Conservation (phyloP, 2,113 vertebrate genomes). For the Crotalus tigris region DNA sequence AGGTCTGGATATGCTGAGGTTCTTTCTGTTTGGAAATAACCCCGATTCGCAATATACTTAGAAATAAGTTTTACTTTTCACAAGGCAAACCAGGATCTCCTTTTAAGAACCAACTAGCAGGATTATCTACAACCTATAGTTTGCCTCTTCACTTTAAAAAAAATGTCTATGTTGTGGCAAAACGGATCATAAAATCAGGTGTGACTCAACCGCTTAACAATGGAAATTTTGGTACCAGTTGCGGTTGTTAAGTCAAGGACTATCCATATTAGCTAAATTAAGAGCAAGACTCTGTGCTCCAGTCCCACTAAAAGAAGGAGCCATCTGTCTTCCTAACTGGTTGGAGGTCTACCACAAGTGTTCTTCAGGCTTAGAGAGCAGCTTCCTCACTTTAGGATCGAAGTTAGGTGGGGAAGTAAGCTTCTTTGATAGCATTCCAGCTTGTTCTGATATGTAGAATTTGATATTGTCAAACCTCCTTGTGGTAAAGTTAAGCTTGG, state of each 20-base stretch:
- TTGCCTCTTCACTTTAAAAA: not conserved
- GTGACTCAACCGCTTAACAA: not conserved
- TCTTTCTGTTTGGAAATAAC: not conserved
- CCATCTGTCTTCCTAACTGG: not conserved
- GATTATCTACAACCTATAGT: not conserved
- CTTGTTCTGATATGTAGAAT: not conserved
- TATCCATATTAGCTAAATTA: not conserved
- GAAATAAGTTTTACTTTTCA: not conserved
- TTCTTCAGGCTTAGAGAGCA: not conserved
- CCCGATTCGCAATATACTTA: conserved; percentile 1
- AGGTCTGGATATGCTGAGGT: conserved; percentile 5
- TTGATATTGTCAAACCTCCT: not conserved
- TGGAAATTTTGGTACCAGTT: not conserved
- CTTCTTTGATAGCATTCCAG: not conserved
- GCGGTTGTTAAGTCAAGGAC: not conserved
- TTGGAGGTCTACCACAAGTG: not conserved
- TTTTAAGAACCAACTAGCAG: not conserved
- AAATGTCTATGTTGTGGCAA: not conserved
- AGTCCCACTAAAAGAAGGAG: not conserved
- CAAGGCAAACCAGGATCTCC: not conserved
- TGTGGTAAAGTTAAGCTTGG: not conserved
- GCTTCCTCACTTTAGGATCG: not conserved
- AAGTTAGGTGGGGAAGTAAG: not conserved
- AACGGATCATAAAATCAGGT: not conserved
- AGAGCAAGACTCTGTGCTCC: not conserved